Conservation (phyloP, 2,888 invertebrate genomes). For the Apeira syringaria region DNA sequence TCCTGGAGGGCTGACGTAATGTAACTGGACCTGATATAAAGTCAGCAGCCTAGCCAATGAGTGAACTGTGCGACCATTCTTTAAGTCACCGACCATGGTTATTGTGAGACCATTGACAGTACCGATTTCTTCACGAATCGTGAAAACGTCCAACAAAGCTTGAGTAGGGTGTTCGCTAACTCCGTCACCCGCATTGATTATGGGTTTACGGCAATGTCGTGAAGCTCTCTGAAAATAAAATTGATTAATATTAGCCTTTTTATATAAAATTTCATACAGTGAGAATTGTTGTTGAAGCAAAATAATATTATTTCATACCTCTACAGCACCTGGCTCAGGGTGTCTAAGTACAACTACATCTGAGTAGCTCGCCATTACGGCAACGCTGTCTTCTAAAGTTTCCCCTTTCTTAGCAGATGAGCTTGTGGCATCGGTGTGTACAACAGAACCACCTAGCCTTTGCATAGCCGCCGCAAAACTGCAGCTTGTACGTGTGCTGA, state of each 20-base stretch:
- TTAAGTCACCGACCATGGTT: constrained; percentile 98
- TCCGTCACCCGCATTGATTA: constrained; percentile 99
- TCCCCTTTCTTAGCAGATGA: constrained; percentile 99
- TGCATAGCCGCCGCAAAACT: constrained; percentile 99
- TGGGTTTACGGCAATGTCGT: constrained; percentile 91
- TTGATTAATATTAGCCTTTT: background rate
- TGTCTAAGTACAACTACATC: constrained; percentile 98
- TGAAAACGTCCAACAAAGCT: constrained; percentile 98
- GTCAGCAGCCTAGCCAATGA: constrained; percentile 97
- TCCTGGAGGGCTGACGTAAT: constrained; percentile 94
- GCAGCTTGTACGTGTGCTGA: constrained; percentile 97
- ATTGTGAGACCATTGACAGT: constrained; percentile 98
- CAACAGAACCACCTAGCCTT: constrained; percentile 95
- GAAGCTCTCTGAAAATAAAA: constrained; percentile 88
- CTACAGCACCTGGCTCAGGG: constrained; percentile 95
- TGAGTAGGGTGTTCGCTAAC: constrained; percentile 99
- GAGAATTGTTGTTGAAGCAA: background rate
- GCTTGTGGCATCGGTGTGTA: constrained; percentile 93
- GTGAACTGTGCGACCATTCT: constrained; percentile 99
- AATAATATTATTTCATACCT: constrained; percentile 81
- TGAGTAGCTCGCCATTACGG: constrained; percentile 95
- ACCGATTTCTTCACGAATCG: constrained; percentile 99
- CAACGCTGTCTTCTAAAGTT: constrained; percentile 93
- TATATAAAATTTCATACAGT: background rate
- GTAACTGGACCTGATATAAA: constrained; percentile 95